These are phyloP conservation scores for Leucania comma DNA, from an alignment of 2,888 invertebrate species.

Conservation along the genomic window DNA sequence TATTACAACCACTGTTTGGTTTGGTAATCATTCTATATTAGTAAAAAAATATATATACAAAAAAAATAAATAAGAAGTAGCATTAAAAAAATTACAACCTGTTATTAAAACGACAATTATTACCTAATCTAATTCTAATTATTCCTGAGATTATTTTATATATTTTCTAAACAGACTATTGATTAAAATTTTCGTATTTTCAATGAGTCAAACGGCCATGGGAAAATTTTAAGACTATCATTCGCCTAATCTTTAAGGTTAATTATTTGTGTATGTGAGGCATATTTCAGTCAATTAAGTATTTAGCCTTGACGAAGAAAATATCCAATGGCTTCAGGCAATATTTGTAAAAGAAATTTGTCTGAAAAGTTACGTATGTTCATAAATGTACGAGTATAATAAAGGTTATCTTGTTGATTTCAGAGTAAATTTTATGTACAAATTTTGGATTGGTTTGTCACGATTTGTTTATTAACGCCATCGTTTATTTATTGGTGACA, in stretches of 20 bases:
- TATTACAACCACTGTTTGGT: slow-evolving; percentile 23
- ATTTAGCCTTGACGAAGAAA: slow-evolving; percentile 31
- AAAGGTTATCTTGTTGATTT: slow-evolving; percentile 61
- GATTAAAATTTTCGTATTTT: slow-evolving; percentile 1
- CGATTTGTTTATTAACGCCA: slow-evolving; percentile 63
- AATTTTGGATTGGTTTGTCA: slow-evolving; percentile 67
- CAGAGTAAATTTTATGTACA: slow-evolving; percentile 62
- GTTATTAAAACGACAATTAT: slow-evolving; percentile 24
- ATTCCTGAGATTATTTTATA: slow-evolving; percentile 20
- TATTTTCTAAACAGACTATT: not conserved
- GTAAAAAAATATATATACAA: slow-evolving; percentile 5
- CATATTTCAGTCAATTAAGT: slow-evolving; percentile 27
- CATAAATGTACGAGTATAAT: slow-evolving; percentile 19
- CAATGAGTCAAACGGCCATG: slow-evolving; percentile 25
- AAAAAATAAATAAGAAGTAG: slow-evolving; percentile 12
- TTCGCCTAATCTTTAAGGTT: slow-evolving; percentile 23
- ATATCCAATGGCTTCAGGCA: slow-evolving; percentile 33
- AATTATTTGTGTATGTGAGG: slow-evolving; percentile 15
- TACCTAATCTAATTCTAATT: slow-evolving; percentile 12
- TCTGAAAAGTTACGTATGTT: slow-evolving; percentile 46
- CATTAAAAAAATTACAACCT: slow-evolving; percentile 12
- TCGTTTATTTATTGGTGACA: slow-evolving; percentile 27
- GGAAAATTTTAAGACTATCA: slow-evolving; percentile 13
- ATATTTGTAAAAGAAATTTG: slow-evolving; percentile 41
- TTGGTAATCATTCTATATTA: slow-evolving; percentile 36